Percentiles rank a stretch among this genome's conserved stretches.
These are phyloP conservation scores for Channallabes apus DNA, from an alignment of 2,797 vertebrate species.

Conservation along the genomic window DNA sequence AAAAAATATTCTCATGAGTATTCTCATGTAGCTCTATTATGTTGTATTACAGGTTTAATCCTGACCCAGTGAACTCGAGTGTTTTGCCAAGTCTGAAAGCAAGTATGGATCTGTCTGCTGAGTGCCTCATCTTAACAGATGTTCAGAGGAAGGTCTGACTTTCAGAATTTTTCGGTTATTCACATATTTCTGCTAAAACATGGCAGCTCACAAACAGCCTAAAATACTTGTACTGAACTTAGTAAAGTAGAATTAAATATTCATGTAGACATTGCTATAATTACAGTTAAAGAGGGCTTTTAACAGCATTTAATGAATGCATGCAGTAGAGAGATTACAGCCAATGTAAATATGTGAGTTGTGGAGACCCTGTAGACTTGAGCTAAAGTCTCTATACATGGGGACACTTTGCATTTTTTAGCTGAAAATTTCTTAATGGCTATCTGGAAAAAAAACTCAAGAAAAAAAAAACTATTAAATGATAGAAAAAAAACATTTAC, in stretches of 20 bases:
- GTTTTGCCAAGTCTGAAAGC: conserved; percentile 91
- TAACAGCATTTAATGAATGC: no score
- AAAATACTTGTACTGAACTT: not conserved
- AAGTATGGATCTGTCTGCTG: conserved; percentile 91
- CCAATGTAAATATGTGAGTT: not conserved
- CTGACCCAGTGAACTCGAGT: conserved; percentile 87
- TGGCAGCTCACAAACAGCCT: not conserved
- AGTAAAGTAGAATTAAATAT: not conserved
- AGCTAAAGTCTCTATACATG: no score
- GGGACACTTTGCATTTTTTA: no score
- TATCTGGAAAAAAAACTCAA: no score
- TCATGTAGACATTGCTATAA: not conserved
- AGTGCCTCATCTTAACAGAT: conserved; percentile 93
- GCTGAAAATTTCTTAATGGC: no score
- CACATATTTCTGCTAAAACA: not conserved
- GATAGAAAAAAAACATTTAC: no score
- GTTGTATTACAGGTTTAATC: conserved; percentile 82
- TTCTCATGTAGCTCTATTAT: not conserved
- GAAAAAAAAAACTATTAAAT: no score
- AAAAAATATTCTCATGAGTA: not conserved
- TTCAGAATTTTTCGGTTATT: not conserved
- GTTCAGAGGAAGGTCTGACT: conserved; percentile 91
- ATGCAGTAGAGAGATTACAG: no score
- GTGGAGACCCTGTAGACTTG: no score
- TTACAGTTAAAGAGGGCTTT: no score